Conservation (phyloP, 2,888 invertebrate species). For the Drosophila peninsularis region DNA sequence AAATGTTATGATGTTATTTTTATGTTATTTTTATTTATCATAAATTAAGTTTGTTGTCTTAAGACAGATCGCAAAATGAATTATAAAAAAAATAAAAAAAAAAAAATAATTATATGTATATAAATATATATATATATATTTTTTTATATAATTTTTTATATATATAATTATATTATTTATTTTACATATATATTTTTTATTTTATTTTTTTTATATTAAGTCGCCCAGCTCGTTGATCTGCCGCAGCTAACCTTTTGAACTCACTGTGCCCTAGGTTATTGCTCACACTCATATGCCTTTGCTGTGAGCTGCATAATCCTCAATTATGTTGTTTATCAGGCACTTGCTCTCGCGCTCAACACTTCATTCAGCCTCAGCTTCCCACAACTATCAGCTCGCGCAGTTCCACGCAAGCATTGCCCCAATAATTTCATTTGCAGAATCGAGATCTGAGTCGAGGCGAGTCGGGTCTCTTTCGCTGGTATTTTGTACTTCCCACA, state of each 20-base stretch:
- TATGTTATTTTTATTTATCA: too few relatives aligned
- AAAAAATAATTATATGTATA: too few relatives aligned
- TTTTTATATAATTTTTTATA: too few relatives aligned
- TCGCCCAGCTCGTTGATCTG: not conserved
- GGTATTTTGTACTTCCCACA: constrained; percentile 68
- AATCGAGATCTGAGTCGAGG: constrained; percentile 28
- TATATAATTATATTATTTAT: too few relatives aligned
- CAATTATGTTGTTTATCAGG: constrained; percentile 58
- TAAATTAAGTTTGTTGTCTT: too few relatives aligned
- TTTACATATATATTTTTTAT: not conserved
- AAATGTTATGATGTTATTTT: too few relatives aligned
- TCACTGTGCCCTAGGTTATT: constrained; percentile 1
- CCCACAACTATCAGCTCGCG: constrained; percentile 35
- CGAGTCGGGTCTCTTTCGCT: constrained; percentile 22
- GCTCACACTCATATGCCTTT: constrained; percentile 5
- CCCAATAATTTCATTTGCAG: constrained; percentile 53
- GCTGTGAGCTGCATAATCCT: constrained; percentile 36
- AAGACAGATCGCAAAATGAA: too few relatives aligned
- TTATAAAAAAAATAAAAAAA: too few relatives aligned
- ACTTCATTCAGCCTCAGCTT: constrained; percentile 37
- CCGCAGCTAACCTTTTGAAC: constrained; percentile 18
- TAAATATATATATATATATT: too few relatives aligned
- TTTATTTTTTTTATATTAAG: not conserved
- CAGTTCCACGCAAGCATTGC: constrained; percentile 25
- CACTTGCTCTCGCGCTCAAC: constrained; percentile 49